Conservation (phyloP, 1,140 invertebrate genomes). For the Gonioctena quinquepunctata region DNA sequence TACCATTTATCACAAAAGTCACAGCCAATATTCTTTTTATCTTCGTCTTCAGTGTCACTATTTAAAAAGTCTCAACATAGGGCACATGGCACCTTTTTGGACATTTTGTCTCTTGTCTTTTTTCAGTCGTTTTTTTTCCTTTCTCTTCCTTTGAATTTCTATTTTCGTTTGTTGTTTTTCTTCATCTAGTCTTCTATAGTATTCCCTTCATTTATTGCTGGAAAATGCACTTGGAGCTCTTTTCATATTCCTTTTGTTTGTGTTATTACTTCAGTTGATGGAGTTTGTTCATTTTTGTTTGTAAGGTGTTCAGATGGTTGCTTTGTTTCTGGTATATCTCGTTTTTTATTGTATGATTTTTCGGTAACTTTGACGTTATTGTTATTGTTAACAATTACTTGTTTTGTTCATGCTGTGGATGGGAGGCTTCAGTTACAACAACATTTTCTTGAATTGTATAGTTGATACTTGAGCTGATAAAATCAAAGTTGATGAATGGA, state of each 20-base stretch:
- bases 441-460: too few relatives aligned
- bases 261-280: neutral
- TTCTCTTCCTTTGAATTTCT: neutral
- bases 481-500: neutral
- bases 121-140: neutral
- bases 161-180: neutral
- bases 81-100: neutral
- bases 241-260: neutral
- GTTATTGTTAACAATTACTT: neutral
- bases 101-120: neutral
- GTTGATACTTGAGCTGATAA: too few relatives aligned
- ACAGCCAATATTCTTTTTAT: neutral
- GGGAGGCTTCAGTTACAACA: too few relatives aligned
- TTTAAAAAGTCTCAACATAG: neutral
- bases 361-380: neutral
- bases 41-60: neutral
- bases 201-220: too few relatives aligned
- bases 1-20: neutral
- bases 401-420: too few relatives aligned
- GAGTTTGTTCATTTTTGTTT: neutral
- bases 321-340: neutral
- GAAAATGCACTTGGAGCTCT: neutral
- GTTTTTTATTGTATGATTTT: neutral
- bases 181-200: too few relatives aligned
- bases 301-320: neutral